Evolutionary conservation across 2,888 invertebrate genomes (phyloP), one percentile per base, ranked within the genome.

Genomic region (Gari tellinella): DNA sequence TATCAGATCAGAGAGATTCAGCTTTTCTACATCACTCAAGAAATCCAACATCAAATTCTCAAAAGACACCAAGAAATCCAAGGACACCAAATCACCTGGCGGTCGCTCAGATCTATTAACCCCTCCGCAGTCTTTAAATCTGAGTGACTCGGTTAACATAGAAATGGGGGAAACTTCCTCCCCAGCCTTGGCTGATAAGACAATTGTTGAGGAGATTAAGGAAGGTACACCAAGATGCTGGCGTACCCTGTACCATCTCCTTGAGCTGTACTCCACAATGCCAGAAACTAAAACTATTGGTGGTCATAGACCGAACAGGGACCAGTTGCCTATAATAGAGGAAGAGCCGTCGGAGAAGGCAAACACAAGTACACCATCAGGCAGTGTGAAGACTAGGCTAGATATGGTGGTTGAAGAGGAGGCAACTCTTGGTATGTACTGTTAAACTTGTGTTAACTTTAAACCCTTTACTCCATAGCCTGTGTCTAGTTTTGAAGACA

Each of bases 221-320:
- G 91, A 88, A 46, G 89, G 83, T 41, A 94, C 95, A 2, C 97
- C 97, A 14, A 95, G 96, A 84, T 98, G 98, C 90, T 99, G 98
- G 98, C 95, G 96, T 89, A 98, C 97, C 0, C 95, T 99, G 82
- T 97, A 97, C 91, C 95, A 97, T 91, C 94, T 99, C 73, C 93
- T 99, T 63, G 97, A 98, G 89, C 92, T 98, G 58, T 99, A 99
- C 90, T 97, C 97, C 7, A 97, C 96, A 55, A 96, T 97, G 95
- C 97, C 98, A 0, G 98, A 98, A 90, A 96, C 97, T 0, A 98
- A 98, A 92, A 98, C 97, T 0, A 96, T 98, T 94, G 68, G 74
- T 3, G 68, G 68, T 15, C 70, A 77, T 15, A 76, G 61, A 40
- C 67, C 74, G 8, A 57, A 58, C 19, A 25, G 74, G 2, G 68